These are phyloP conservation scores for Hypsopygia costalis DNA, from an alignment of 2,888 invertebrate genomes.

Conservation along the genomic window DNA sequence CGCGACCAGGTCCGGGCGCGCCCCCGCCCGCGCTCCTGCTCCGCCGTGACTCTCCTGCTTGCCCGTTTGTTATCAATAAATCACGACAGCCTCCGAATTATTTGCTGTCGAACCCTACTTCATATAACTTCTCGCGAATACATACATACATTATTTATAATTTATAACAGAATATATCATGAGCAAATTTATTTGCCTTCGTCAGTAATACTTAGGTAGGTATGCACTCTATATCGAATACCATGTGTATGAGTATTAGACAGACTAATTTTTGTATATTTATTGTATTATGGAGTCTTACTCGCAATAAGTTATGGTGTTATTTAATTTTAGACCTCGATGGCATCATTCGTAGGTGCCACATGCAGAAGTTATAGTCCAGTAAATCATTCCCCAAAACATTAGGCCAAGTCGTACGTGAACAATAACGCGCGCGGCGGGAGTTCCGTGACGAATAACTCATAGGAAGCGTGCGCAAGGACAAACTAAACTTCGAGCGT, in stretches of 20 bases:
- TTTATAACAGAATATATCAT: conserved; percentile 24
- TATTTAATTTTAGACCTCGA: conserved; percentile 30
- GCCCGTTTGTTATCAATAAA: too few relatives aligned
- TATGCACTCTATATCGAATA: conserved; percentile 19
- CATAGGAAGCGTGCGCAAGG: conserved; percentile 11
- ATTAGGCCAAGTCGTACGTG: conserved; percentile 50
- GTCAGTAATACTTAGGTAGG: conserved; percentile 22
- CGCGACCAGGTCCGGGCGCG: background rate
- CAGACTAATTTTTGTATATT: conserved; percentile 35
- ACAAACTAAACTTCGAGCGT: conserved; percentile 8
- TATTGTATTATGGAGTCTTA: conserved; percentile 42
- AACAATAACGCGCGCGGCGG: conserved; percentile 22
- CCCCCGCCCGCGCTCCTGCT: background rate
- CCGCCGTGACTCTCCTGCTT: too few relatives aligned
- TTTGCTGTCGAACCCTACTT: conserved; percentile 13
- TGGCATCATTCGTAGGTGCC: conserved; percentile 24
- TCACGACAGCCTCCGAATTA: conserved; percentile 12
- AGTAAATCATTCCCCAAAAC: conserved; percentile 35
- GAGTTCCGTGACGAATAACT: background rate
- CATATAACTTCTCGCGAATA: conserved; percentile 16
- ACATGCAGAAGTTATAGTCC: conserved; percentile 27
- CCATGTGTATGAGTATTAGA: conserved; percentile 30
- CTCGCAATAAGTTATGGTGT: conserved; percentile 32
- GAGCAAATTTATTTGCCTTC: conserved; percentile 26
- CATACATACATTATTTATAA: conserved; percentile 13